Conservation (phyloP, 2,797 vertebrate species). For the Arctocebus calabarensis region DNA sequence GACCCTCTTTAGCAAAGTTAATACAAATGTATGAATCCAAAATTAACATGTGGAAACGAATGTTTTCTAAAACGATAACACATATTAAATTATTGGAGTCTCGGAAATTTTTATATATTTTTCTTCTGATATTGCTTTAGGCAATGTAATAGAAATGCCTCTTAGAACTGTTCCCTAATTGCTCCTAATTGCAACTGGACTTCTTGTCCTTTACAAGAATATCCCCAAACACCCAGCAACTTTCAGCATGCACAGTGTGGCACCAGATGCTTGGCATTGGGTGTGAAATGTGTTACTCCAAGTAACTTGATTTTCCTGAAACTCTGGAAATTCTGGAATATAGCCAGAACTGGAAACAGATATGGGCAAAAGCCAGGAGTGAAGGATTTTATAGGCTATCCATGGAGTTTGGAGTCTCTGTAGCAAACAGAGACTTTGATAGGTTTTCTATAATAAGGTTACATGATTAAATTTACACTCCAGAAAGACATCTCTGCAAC, state of each 20-base stretch:
- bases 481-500: not conserved
- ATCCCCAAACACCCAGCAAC: not conserved
- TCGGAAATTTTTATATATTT: not conserved
- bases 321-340: not conserved
- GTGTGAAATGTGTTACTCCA: not conserved
- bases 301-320: not conserved
- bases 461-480: not conserved
- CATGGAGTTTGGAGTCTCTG: not conserved
- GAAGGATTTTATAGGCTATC: not conserved
- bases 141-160: not conserved
- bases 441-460: not conserved
- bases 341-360: not conserved
- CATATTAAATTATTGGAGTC: not conserved
- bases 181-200: not conserved
- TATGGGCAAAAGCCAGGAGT: accelerated
- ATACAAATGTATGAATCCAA: not conserved
- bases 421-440: not conserved
- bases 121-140: not conserved
- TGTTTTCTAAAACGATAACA: not conserved
- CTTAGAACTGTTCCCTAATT: not conserved
- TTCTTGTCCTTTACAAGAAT: not conserved
- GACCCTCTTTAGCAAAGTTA: not conserved
- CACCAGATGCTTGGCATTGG: not conserved
- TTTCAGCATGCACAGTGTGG: not conserved
- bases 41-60: not conserved